phyloP scores from a whole-genome alignment of 2,797 vertebrate species.

The Sebastiscus tertius region DNA sequence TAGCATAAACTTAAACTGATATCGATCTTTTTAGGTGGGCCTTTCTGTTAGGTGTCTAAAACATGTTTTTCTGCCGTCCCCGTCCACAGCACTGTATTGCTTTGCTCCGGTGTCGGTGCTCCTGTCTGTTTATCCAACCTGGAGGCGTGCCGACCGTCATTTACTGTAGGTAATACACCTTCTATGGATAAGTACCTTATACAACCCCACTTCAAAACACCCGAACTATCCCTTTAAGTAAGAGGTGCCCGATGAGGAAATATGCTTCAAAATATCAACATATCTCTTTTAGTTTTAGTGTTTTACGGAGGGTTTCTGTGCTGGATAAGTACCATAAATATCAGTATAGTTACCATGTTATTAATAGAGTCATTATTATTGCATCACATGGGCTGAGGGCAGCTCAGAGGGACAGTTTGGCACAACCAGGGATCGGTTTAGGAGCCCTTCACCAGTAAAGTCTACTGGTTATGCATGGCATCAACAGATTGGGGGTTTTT shows the following conservation, averaged over 20 bases:
- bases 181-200: no score
- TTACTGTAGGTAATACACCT: no score
- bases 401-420: conserved; percentile 53
- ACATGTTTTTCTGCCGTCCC: no score
- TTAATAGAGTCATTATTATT: conserved; percentile 69
- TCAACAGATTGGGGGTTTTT: conserved; percentile 36
- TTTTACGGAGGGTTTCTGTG: conserved; percentile 42
- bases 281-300: conserved; percentile 49
- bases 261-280: conserved; percentile 31
- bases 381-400: conserved; percentile 51
- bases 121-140: no score
- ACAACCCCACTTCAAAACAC: no score
- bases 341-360: conserved; percentile 59
- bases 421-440: conserved; percentile 73
- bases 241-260: conserved; percentile 35
- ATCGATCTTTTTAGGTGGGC: no score
- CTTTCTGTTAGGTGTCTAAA: no score
- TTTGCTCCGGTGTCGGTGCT: no score
- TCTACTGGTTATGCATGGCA: conserved; percentile 13
- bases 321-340: conserved; percentile 54
- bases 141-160: no score
- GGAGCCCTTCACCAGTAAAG: conserved; percentile 47
- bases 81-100: no score
- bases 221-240: not conserved
- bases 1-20: no score